Base-by-base conservation (phyloP, 2,888 invertebrate species). In the Xanthia togata region DNA sequence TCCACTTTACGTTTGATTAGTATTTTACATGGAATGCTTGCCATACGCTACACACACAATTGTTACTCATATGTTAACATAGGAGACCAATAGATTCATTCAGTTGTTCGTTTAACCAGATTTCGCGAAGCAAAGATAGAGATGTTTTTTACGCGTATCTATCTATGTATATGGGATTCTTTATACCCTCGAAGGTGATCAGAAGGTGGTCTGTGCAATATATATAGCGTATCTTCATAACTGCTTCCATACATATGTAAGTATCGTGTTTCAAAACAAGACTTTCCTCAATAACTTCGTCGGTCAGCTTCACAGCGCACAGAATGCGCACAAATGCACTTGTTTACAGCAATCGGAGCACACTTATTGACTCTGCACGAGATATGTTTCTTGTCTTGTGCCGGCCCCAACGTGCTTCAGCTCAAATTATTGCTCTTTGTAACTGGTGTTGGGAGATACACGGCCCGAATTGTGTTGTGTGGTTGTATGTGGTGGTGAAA, bases 321-420 rank as follows among this genome's bases (percentile, higher is more conserved):
- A 47, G 26, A 41, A 5, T 65, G 70, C 57, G 76, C 79, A 79
- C 85, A 79, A 76, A 72, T 78, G 80, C 78, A 82, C 78, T 70
- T 78, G 86, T 80, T 85, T 71, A 78, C 70, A 60, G 55, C 79
- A 47, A 62, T 71, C 67, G 64, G 62, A 72, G 67, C 60, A 73
- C 87, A 82, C 85, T 84, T 87, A 87, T 82, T 84, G 87, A 84
- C 73, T 86, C 68, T 70, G 75, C 31, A 44, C 47, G 57, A 88
- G 81, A 86, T 84, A 88, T 87, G 87, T 81, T 72, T 71, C 76
- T 82, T 88, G 84, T 88, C 71, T 86, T 64, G 74, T 60, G 50
- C 64, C 38, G 73, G 64, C 73, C 47, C 65, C 70, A 72, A 76
- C 68, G 81, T 80, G 77, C 78, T 86, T 75, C 73, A 69, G 74